Percentiles rank a stretch among this genome's conserved stretches.
Evolutionary conservation across 2,888 invertebrate species (phyloP).

Genomic region (Scaptomyza reducta): DNA sequence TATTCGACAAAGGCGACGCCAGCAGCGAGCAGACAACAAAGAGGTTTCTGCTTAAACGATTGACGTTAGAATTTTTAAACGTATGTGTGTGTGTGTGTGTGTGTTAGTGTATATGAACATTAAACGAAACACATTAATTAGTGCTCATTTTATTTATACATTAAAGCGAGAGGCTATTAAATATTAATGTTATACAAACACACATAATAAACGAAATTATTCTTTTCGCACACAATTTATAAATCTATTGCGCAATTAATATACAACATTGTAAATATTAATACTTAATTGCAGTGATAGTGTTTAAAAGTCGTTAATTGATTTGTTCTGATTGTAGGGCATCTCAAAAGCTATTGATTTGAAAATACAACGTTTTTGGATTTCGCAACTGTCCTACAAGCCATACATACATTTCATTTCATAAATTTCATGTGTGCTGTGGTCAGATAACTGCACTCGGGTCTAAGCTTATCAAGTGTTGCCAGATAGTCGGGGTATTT

Average conservation of each 20-base stretch:
- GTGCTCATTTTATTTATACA: too few species aligned
- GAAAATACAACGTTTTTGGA: not conserved
- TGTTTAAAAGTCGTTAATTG: not conserved
- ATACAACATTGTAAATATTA: not conserved
- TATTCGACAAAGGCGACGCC: slow-evolving; percentile 36
- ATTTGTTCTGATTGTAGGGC: not conserved
- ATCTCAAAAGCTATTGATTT: not conserved
- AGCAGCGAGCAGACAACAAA: slow-evolving; percentile 56
- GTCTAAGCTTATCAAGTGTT: slow-evolving; percentile 33
- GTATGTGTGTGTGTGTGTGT: slow-evolving; percentile 10
- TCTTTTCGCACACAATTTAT: too few species aligned
- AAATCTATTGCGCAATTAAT: slow-evolving; percentile 4
- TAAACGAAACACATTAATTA: too few species aligned
- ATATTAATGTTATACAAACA: not conserved
- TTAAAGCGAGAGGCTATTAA: not conserved
- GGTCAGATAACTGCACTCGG: slow-evolving; percentile 29
- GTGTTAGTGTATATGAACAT: slow-evolving; percentile 15
- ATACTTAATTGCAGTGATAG: not conserved
- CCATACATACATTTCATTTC: slow-evolving; percentile 4
- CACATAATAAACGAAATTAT: not conserved
- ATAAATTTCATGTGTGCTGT: slow-evolving; percentile 29
- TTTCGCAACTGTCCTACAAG: not conserved
- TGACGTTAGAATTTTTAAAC: slow-evolving; percentile 8
- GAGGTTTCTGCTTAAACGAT: slow-evolving; percentile 29
- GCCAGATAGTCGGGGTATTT: slow-evolving; percentile 10